phyloP scores from a whole-genome alignment of 2,888 invertebrate genomes.

The Leptinotarsa juncta region DNA sequence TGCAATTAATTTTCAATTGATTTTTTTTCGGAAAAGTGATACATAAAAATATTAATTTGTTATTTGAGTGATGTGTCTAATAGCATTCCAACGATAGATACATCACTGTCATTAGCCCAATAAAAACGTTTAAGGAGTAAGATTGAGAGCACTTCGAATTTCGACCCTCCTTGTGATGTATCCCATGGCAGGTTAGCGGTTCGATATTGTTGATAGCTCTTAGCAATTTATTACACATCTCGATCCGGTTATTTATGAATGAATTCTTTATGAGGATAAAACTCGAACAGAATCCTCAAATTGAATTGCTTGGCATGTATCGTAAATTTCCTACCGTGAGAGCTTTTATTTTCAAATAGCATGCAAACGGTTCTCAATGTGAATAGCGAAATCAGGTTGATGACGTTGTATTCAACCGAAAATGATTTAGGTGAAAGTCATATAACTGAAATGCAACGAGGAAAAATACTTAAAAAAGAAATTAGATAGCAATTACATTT shows the following conservation, averaged over 20 bases:
- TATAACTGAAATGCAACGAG: too few relatives aligned
- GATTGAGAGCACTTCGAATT: background rate
- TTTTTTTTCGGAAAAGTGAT: too few relatives aligned
- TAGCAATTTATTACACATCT: background rate
- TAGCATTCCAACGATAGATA: too few relatives aligned
- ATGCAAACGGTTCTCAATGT: background rate
- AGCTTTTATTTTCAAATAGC: background rate
- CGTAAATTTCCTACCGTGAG: background rate
- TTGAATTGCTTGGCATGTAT: slow-evolving; percentile 4
- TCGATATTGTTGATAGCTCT: slow-evolving; percentile 1
- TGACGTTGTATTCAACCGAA: too few relatives aligned
- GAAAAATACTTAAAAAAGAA: too few relatives aligned
- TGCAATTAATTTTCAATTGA: too few relatives aligned
- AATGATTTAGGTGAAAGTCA: too few relatives aligned
- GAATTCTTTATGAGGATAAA: slow-evolving; percentile 5
- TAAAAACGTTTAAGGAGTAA: too few relatives aligned
- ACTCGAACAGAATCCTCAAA: background rate
- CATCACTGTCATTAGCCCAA: too few relatives aligned
- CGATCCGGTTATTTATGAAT: background rate
- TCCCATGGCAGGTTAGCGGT: background rate
- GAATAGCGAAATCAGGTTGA: background rate
- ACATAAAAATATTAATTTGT: too few relatives aligned
- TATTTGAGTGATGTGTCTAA: too few relatives aligned
- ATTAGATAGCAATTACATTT: too few relatives aligned
- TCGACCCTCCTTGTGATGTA: background rate